Evolutionary conservation across 2,113 vertebrate genomes (phyloP).

Genomic region (Osmerus eperlanus): DNA sequence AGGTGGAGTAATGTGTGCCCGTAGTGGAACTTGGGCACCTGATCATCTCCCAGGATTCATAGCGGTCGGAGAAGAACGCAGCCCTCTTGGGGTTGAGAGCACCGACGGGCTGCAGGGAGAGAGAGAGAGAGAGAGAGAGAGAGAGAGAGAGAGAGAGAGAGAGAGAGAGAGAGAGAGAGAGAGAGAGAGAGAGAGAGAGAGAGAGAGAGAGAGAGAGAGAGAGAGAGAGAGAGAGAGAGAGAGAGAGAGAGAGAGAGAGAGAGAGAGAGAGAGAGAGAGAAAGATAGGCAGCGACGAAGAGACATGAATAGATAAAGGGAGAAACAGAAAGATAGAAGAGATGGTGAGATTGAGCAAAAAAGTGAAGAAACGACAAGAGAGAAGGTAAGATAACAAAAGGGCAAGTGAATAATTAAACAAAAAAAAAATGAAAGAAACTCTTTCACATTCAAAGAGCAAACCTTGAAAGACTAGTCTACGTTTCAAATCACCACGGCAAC

Average conservation of each 20-base stretch:
- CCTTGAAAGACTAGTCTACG: not conserved
- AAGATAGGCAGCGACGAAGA: slow-evolving; percentile 1
- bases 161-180: too few relatives aligned
- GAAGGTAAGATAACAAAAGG: not conserved
- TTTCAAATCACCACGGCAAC: slow-evolving; percentile 56
- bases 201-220: too few relatives aligned
- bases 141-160: not conserved
- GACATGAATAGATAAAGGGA: slow-evolving; percentile 2
- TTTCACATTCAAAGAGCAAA: not conserved
- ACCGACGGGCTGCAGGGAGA: slow-evolving; percentile 81
- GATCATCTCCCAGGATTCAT: slow-evolving; percentile 96
- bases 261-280: not conserved
- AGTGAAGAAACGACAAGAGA: not conserved
- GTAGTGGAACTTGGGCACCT: slow-evolving; percentile 97
- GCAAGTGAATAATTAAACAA: not conserved
- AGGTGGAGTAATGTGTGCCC: slow-evolving; percentile 98
- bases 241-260: slow-evolving; percentile 1
- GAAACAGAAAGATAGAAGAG: not conserved
- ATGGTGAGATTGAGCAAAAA: not conserved
- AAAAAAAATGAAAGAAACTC: slow-evolving; percentile 11
- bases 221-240: not conserved
- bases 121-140: not conserved
- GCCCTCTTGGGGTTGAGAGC: slow-evolving; percentile 97
- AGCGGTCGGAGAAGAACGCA: slow-evolving; percentile 91
- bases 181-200: too few relatives aligned